Evolutionary conservation across 2,113 vertebrate species (phyloP).

Genomic region (Catharus minimus): DNA sequence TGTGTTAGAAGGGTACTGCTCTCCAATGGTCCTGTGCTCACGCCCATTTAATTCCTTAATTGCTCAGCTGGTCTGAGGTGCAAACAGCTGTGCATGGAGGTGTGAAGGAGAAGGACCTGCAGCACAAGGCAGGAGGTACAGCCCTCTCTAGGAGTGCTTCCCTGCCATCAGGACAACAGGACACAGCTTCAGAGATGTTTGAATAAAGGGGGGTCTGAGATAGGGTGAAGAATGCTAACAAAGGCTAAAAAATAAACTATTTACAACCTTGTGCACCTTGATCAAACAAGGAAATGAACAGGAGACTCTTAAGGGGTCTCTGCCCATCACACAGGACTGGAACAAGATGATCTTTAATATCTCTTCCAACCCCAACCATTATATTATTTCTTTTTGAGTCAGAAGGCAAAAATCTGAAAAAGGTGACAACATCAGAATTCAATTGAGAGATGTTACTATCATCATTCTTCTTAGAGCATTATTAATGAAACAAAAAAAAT

Average conservation of each 20-base stretch:
- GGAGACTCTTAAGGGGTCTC: not conserved
- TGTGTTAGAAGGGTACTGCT: not conserved
- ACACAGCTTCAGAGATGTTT: not conserved
- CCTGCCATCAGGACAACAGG: accelerated
- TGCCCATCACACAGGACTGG: not conserved
- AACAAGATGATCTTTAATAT: not conserved
- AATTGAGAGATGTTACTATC: not conserved
- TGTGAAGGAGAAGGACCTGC: not conserved
- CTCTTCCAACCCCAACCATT: not conserved
- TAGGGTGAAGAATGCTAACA: not conserved
- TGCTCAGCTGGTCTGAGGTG: not conserved
- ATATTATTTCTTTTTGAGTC: not conserved
- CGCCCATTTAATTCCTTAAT: not conserved
- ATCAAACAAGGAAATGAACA: not conserved
- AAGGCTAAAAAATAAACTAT: not conserved
- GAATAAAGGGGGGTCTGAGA: accelerated
- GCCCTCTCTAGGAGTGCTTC: not conserved
- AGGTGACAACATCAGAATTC: not conserved
- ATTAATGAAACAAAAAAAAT: not conserved
- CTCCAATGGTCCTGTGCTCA: not conserved
- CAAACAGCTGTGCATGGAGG: not conserved
- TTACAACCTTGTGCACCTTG: not conserved
- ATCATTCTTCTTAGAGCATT: not conserved
- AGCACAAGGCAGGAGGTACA: not conserved
- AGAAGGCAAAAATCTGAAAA: not conserved